These are phyloP conservation scores for Nerophis lumbriciformis DNA, from an alignment of 2,113 vertebrate species.

Conservation along the genomic window DNA sequence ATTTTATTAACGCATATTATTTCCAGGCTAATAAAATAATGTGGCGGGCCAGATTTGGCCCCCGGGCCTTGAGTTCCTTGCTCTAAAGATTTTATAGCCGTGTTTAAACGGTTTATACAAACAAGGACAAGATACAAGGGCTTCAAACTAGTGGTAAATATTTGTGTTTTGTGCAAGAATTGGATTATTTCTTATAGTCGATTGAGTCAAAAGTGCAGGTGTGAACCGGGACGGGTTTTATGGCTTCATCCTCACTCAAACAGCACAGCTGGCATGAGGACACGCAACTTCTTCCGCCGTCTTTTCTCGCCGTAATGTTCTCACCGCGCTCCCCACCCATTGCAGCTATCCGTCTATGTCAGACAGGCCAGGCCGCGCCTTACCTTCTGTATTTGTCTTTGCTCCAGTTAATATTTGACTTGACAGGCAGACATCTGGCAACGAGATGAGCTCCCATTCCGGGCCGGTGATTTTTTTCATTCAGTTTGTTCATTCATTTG, in stretches of 20 bases:
- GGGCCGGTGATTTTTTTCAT: background rate
- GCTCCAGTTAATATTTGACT: constrained; percentile 6
- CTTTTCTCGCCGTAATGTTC: background rate
- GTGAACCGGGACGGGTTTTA: constrained; percentile 23
- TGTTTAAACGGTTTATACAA: constrained; percentile 20
- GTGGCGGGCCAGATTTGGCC: too few relatives aligned
- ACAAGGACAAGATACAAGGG: background rate
- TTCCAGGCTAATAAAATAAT: too few relatives aligned
- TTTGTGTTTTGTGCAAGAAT: too few relatives aligned
- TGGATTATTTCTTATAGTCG: background rate
- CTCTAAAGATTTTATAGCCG: background rate
- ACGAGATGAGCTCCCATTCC: constrained; percentile 3
- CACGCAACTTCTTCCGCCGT: background rate
- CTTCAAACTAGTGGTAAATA: background rate
- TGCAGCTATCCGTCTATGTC: constrained; percentile 40
- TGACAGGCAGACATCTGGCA: constrained; percentile 8
- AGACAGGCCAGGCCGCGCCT: constrained; percentile 39
- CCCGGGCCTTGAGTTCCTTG: too few relatives aligned
- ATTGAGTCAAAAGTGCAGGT: background rate
- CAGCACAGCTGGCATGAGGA: background rate
- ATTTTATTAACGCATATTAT: too few relatives aligned
- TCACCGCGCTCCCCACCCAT: constrained; percentile 25
- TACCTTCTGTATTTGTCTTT: constrained; percentile 3
- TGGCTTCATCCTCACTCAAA: constrained; percentile 20
- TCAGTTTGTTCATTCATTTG: background rate